phyloP scores from a whole-genome alignment of 1,140 invertebrate genomes.

The Sycophaga agraensis region DNA sequence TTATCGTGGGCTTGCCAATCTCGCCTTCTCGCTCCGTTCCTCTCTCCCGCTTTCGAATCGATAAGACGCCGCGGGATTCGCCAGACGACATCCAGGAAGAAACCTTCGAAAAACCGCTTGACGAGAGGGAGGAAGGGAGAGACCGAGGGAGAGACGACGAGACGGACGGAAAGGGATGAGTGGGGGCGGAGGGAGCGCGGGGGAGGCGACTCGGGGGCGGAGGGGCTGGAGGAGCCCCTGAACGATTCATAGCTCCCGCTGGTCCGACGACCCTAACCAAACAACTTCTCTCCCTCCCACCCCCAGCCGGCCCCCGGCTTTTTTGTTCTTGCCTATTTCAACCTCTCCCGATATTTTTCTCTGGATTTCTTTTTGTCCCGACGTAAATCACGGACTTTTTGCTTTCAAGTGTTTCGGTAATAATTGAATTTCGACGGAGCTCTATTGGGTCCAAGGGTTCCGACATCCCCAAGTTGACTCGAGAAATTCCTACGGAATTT shows the following conservation, averaged over 20 bases:
- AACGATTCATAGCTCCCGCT: constrained; percentile 27
- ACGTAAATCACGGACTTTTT: constrained; percentile 10
- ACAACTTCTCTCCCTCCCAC: constrained; percentile 9
- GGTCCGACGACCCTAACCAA: constrained; percentile 24
- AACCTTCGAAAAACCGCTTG: constrained; percentile 27
- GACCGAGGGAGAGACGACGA: constrained; percentile 5
- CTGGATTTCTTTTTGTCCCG: not conserved
- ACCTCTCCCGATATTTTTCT: not conserved
- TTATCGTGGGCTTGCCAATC: constrained; percentile 17
- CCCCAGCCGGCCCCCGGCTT: not conserved
- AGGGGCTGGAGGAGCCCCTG: not conserved
- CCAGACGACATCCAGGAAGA: constrained; percentile 30
- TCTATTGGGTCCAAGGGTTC: no score
- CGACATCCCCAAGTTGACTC: not conserved
- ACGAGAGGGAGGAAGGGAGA: constrained; percentile 17
- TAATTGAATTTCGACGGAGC: constrained; percentile 17
- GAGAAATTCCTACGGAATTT: not conserved
- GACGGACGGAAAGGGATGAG: not conserved
- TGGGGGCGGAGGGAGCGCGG: not conserved
- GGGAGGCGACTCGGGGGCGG: not conserved
- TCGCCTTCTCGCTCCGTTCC: not conserved
- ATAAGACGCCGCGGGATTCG: constrained; percentile 34
- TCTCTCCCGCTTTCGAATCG: constrained; percentile 27
- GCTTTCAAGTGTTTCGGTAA: not conserved
- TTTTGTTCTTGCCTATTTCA: not conserved